Conservation (phyloP, 2,888 invertebrate genomes). For the Lampropteryx suffumata region DNA sequence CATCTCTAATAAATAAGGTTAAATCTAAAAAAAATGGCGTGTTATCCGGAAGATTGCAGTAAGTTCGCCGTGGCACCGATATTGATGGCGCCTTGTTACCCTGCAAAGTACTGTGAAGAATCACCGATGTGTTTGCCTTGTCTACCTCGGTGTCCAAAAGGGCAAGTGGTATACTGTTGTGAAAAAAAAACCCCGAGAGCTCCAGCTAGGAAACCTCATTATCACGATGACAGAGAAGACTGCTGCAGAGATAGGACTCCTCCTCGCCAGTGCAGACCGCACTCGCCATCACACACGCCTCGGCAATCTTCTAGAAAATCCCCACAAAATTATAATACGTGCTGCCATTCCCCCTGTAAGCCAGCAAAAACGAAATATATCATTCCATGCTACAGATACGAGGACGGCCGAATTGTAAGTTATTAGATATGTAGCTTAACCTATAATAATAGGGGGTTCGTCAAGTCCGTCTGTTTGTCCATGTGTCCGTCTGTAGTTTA, state of each 20-base stretch:
- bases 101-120: slow-evolving; percentile 48
- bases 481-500: too few relatives aligned
- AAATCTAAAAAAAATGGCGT: slow-evolving; percentile 54
- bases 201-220: slow-evolving; percentile 14
- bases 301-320: slow-evolving; percentile 19
- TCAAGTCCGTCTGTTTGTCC: too few relatives aligned
- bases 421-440: background rate
- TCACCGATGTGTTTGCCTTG: slow-evolving; percentile 49
- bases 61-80: slow-evolving; percentile 58
- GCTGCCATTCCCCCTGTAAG: slow-evolving; percentile 41
- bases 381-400: slow-evolving; percentile 75
- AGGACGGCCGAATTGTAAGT: slow-evolving; percentile 78
- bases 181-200: slow-evolving; percentile 40
- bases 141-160: slow-evolving; percentile 54
- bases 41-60: slow-evolving; percentile 50
- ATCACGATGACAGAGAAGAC: slow-evolving; percentile 17
- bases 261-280: slow-evolving; percentile 7
- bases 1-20: background rate
- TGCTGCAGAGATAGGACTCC: slow-evolving; percentile 6
- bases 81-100: slow-evolving; percentile 44
- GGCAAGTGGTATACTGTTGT: slow-evolving; percentile 44
- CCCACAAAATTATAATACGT: slow-evolving; percentile 31
- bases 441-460: too few relatives aligned
- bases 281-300: slow-evolving; percentile 20
- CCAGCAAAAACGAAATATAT: slow-evolving; percentile 69